Conservation (phyloP, 2,797 vertebrate genomes). For the Babyrousa celebensis region DNA sequence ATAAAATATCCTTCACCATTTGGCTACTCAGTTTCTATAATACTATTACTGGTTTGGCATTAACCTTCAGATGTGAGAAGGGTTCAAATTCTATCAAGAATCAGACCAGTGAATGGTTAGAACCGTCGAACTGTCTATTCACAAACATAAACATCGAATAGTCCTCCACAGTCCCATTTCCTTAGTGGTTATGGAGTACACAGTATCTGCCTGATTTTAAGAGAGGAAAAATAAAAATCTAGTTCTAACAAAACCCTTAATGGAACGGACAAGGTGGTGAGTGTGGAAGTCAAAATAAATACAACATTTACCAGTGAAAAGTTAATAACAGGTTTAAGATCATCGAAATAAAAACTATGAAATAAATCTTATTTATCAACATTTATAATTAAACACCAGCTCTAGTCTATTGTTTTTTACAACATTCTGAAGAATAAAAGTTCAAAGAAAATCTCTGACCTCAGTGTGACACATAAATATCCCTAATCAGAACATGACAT, state of each 20-base stretch:
- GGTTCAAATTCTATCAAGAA: conserved; percentile 42
- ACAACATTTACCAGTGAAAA: background rate
- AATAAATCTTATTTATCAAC: conserved; percentile 44
- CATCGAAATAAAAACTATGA: conserved; percentile 11
- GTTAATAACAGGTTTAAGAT: background rate
- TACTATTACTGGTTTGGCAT: background rate
- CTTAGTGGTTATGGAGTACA: background rate
- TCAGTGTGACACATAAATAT: conserved; percentile 9
- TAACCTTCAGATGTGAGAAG: conserved; percentile 58
- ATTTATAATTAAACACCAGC: conserved; percentile 24
- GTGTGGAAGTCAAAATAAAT: conserved; percentile 25
- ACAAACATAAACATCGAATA: conserved; percentile 25
- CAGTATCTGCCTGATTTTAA: conserved; percentile 35
- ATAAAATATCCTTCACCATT: conserved; percentile 30
- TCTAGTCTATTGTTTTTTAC: background rate
- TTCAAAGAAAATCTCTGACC: conserved; percentile 57
- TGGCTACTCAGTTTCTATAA: conserved; percentile 59
- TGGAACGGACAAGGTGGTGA: background rate
- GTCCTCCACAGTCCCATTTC: background rate
- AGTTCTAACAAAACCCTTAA: conserved; percentile 26
- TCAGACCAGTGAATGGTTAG: background rate
- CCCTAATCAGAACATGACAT: conserved; percentile 30
- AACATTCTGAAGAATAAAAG: conserved; percentile 36
- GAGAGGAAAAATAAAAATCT: background rate
- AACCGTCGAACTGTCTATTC: background rate